Percentiles rank a stretch among this genome's conserved stretches.
These are phyloP conservation scores for Salvelinus sp. DNA, from an alignment of 2,113 vertebrate species.

Conservation along the genomic window DNA sequence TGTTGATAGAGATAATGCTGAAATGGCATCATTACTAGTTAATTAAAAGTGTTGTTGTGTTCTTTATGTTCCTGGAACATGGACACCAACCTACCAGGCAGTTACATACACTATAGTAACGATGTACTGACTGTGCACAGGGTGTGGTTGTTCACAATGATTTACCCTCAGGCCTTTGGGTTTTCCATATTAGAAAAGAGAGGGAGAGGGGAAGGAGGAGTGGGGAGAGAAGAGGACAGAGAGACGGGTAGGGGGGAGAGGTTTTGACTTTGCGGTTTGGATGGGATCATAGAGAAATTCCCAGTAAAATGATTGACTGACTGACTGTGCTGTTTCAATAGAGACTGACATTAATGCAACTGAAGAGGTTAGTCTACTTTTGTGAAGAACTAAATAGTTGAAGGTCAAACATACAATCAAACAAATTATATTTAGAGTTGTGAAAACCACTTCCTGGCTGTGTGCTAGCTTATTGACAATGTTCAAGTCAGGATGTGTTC, in stretches of 20 bases:
- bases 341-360: conserved; percentile 65
- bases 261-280: conserved; percentile 72
- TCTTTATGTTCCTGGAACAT: conserved; percentile 16
- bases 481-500: conserved; percentile 3
- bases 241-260: neutral
- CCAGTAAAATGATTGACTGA: conserved; percentile 69
- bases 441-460: conserved; percentile 10
- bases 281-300: conserved; percentile 55
- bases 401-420: neutral
- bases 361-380: neutral
- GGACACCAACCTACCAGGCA: neutral
- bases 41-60: conserved; percentile 5
- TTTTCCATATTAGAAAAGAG: conserved; percentile 54
- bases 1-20: neutral
- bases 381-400: neutral
- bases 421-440: conserved; percentile 1
- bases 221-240: neutral
- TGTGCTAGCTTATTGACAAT: conserved; percentile 1
- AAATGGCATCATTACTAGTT: too few relatives aligned
- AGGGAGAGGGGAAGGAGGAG: conserved; percentile 34
- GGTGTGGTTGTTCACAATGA: conserved; percentile 59
- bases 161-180: conserved; percentile 50
- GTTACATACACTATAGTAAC: conserved; percentile 15
- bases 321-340: conserved; percentile 52
- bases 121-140: conserved; percentile 34